Conservation (phyloP, 2,113 vertebrate species). For the Hydrolagus affinis region DNA sequence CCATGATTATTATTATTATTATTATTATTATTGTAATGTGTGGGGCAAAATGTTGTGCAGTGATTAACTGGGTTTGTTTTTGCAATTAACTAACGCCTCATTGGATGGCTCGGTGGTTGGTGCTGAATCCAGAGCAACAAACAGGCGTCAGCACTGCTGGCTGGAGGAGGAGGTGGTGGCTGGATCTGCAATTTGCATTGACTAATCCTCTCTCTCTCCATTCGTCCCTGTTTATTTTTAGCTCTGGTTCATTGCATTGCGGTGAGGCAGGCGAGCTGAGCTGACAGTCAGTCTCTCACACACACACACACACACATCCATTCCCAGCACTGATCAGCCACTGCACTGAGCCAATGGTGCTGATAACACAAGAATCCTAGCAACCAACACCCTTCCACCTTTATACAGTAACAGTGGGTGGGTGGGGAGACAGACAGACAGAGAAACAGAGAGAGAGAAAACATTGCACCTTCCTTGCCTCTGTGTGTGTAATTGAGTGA, state of each 20-base stretch:
- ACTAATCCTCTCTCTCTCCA: conserved; percentile 29
- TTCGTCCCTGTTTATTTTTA: conserved; percentile 63
- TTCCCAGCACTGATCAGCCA: conserved; percentile 21
- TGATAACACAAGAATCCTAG: neutral
- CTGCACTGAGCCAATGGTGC: neutral
- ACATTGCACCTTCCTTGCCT: neutral
- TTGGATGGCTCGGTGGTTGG: neutral
- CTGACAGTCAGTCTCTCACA: conserved; percentile 37
- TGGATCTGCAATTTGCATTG: conserved; percentile 11
- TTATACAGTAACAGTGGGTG: neutral
- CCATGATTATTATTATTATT: too few species aligned
- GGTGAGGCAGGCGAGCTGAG: conserved; percentile 39
- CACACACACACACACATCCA: conserved; percentile 33
- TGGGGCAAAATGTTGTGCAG: too few species aligned
- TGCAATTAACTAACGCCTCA: too few species aligned
- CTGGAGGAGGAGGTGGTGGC: conserved; percentile 4
- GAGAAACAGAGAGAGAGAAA: too few species aligned
- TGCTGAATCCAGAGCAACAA: neutral
- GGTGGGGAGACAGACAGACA: too few species aligned
- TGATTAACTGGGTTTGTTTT: too few species aligned
- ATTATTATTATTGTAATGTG: too few species aligned
- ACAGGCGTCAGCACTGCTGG: conserved; percentile 28
- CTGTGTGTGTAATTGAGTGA: conserved; percentile 4
- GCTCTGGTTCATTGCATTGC: conserved; percentile 47
- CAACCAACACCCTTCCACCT: neutral